A percentile compares a stretch with the other conserved stretches of the same genome.
These are phyloP conservation scores for Thinocorus orbignyianus DNA, from an alignment of 2,113 vertebrate genomes.

Conservation along the genomic window DNA sequence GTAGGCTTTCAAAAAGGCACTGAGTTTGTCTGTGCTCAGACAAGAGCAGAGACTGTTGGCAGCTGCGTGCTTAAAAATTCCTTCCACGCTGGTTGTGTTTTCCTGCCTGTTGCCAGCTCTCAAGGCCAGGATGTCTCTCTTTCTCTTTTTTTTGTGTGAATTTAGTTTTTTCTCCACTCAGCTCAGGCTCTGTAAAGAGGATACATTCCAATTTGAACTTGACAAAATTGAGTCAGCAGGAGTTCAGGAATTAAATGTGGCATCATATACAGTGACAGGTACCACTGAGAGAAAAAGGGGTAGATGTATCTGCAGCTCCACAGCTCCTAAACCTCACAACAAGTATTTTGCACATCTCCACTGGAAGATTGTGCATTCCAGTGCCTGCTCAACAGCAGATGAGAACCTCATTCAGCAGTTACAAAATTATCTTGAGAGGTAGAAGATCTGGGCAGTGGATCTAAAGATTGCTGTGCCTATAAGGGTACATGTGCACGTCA, in stretches of 20 bases:
- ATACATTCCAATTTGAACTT: background rate
- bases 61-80: background rate
- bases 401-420: background rate
- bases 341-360: background rate
- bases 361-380: background rate
- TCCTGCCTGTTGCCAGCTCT: background rate
- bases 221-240: background rate
- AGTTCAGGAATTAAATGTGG: background rate
- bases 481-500: background rate
- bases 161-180: background rate
- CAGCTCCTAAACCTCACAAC: background rate
- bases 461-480: background rate
- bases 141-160: background rate
- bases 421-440: background rate
- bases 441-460: background rate
- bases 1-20: background rate
- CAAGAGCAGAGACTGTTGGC: background rate
- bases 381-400: background rate
- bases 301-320: background rate
- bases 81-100: background rate
- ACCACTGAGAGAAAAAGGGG: background rate
- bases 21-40: background rate
- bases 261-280: rapidly evolving
- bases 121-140: background rate
- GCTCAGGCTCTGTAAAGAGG: background rate